phyloP scores from a whole-genome alignment of 2,888 invertebrate species.

The Pandemis corylana region DNA sequence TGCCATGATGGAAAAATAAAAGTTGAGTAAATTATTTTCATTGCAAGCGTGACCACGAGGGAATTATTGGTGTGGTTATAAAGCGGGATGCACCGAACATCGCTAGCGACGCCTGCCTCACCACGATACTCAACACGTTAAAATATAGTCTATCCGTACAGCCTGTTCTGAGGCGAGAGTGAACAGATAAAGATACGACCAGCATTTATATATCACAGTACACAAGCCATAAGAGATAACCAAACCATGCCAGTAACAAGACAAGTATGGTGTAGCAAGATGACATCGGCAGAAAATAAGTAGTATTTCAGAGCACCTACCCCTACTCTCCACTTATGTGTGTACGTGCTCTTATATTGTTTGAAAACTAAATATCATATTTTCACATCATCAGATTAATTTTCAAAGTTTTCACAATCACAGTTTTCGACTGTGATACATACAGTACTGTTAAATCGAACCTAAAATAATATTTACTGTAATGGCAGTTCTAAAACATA shows the following conservation, averaged over 20 bases:
- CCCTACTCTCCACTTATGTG: not conserved
- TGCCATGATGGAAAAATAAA: constrained; percentile 49
- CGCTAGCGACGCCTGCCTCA: not conserved
- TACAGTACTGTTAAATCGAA: not conserved
- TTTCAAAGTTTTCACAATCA: not conserved
- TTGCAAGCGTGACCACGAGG: constrained; percentile 57
- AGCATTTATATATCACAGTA: constrained; percentile 4
- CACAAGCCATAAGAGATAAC: not conserved
- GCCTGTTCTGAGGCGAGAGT: constrained; percentile 2
- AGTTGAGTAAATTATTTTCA: constrained; percentile 43
- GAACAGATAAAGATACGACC: not conserved
- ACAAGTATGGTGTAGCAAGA: not conserved
- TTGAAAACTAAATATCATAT: not conserved
- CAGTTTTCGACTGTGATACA: not conserved
- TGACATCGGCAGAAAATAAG: not conserved
- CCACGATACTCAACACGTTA: constrained; percentile 27
- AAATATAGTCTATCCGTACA: not conserved
- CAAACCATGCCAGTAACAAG: not conserved
- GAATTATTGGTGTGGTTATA: constrained; percentile 46
- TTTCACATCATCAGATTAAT: not conserved
- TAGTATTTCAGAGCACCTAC: not conserved
- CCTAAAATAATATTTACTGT: not conserved
- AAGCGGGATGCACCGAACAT: constrained; percentile 32
- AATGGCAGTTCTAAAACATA: not conserved
- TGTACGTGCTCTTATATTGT: not conserved